A percentile compares a stretch with the other conserved stretches of the same genome.
phyloP scores from a whole-genome alignment of 2,113 vertebrate species.

The Pungitius pungitius region DNA sequence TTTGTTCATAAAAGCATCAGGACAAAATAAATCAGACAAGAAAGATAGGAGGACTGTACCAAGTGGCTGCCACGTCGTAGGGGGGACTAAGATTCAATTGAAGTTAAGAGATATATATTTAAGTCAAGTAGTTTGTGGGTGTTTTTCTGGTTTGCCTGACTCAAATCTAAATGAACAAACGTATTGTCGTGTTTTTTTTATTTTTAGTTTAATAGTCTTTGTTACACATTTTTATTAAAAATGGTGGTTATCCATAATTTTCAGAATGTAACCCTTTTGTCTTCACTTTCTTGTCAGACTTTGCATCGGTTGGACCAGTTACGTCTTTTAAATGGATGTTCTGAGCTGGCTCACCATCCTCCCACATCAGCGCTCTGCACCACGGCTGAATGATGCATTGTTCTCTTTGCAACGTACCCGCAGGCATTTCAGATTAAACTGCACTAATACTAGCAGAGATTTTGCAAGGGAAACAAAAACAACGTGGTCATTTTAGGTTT shows the following conservation, averaged over 20 bases:
- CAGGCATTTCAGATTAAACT: slow-evolving; percentile 34
- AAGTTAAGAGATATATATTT: background rate
- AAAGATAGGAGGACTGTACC: background rate
- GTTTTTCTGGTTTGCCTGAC: background rate
- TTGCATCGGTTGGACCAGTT: too few relatives aligned
- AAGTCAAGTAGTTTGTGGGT: background rate
- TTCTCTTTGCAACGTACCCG: slow-evolving; percentile 25
- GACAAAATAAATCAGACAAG: too few relatives aligned
- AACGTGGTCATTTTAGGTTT: background rate
- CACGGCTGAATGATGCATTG: slow-evolving; percentile 29
- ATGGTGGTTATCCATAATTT: background rate
- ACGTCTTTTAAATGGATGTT: too few relatives aligned
- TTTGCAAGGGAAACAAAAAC: slow-evolving; percentile 14
- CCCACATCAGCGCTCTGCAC: slow-evolving; percentile 17
- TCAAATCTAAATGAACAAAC: background rate
- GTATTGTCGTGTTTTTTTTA: background rate
- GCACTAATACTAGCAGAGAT: slow-evolving; percentile 31
- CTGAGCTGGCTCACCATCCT: slow-evolving; percentile 11
- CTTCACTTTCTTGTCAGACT: too few relatives aligned
- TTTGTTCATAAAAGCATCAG: too few relatives aligned
- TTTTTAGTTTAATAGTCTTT: too few relatives aligned
- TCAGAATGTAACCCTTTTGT: background rate
- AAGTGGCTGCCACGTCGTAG: background rate
- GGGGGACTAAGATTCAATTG: background rate
- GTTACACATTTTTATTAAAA: too few relatives aligned